These are phyloP conservation scores for Anguilla rostrata DNA, from an alignment of 2,113 vertebrate genomes.

Conservation along the genomic window DNA sequence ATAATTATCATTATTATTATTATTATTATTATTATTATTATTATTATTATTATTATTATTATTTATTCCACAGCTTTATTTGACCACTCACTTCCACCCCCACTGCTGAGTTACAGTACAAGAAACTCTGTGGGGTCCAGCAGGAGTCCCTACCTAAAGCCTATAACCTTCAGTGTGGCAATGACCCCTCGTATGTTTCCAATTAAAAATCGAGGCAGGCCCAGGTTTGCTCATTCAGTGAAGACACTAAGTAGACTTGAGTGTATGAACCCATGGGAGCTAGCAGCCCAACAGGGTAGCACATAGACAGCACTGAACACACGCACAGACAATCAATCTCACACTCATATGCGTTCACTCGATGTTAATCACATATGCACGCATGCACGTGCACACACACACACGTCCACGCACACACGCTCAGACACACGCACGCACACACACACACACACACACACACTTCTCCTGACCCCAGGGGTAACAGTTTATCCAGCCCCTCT, in stretches of 20 bases:
- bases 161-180: neutral
- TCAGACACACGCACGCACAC: neutral
- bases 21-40: constrained; percentile 3
- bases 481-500: constrained; percentile 56
- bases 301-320: too few relatives aligned
- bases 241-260: too few relatives aligned
- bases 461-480: constrained; percentile 1
- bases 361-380: neutral
- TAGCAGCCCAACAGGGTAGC: too few relatives aligned
- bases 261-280: too few relatives aligned
- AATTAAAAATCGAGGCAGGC: neutral
- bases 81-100: too few relatives aligned
- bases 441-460: neutral
- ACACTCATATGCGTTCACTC: too few relatives aligned
- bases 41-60: neutral
- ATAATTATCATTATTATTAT: neutral
- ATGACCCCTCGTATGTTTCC: neutral
- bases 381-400: neutral
- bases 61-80: neutral
- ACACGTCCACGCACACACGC: neutral
- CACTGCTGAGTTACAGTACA: too few relatives aligned
- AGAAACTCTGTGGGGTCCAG: too few relatives aligned
- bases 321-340: too few relatives aligned
- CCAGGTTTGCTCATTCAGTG: too few relatives aligned
- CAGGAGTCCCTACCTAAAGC: neutral